Evolutionary conservation across 1,140 invertebrate species (phyloP), one percentile per base, ranked within the genome.

Genomic region (Eufriesea mexicana): DNA sequence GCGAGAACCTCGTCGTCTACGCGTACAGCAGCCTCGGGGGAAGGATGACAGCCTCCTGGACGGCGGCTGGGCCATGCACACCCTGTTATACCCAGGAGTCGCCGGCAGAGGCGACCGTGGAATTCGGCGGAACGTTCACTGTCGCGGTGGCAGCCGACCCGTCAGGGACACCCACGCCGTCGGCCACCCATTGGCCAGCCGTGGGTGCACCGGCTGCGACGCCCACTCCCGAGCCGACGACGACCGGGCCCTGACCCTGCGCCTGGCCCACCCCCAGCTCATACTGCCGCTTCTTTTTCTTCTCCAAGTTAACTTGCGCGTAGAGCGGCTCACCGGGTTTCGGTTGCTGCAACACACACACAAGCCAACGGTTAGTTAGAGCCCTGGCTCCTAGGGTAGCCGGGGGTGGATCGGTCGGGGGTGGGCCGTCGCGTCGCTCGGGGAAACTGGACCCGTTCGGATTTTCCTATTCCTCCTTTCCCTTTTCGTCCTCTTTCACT

Each of bases 301-400:
- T 97, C 92, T 97, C 96, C 93, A 97, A 95, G 92, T 97, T 97
- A 87, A 97, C 97, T 95, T 97, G 96, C 92, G 97, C 97, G 94
- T 97, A 97, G 61, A 97, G 95, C 87, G 97, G 97, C 94, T 97
- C 96, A 89, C 95, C 95, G 86, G 95, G 94, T 94, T 95, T 95
- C 87, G 95, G 93, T 94, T 95, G 95, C 94, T 95, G 93, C 91
- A 95, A 95, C 93, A 95, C 91, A 94, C 92, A 93, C 92, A 93
- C 91, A 92, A 93, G 92, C 86, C 92, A 93, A 93, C 92, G 91
- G 91, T 92, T 89, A 89, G 79, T 86, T 82, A 81, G 78, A 57
- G 66, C 83, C 78, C 82, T 73, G 82, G 66, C 78, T 23, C 51
- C 20, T 35, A 57, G 35, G 54, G 25, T 75, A 51, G 75, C 62